Base-by-base conservation (phyloP, 2,113 vertebrate genomes). In the Dicentrarchus labrax region DNA sequence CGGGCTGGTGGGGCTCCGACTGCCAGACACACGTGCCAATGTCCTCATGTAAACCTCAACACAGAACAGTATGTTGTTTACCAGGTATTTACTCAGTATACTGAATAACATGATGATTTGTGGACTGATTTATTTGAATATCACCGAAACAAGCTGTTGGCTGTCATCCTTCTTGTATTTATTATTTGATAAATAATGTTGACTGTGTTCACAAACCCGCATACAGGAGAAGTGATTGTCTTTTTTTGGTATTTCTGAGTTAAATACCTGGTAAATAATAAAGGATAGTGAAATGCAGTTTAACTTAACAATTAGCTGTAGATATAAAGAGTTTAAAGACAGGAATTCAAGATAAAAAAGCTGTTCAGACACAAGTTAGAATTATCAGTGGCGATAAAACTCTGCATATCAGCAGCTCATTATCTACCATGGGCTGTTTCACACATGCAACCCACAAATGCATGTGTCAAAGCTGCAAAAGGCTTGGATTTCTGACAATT, bases 21-120 rank as follows among this genome's bases (percentile, higher is more conserved):
- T 99, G 88, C 98, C 98, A 5, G 98, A 98, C 94, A 98, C 98
- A 59, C 96, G 97, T 79, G 96, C 96, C 92, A 97, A 98, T 80
- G 97, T 98, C 92, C 96, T 99, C 84, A 98, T 99, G 97, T 98
- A 94, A 97, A 90, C 8, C 65, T 53, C 50, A 36, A 50, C 72
- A 12, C 45, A 36, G 59, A 74, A 12, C 70, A 66, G 38, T 10
- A 0, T 68, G 73, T 66, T 78, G 72, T 89, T 84, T 76, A 89
- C 88, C 85, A 85, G 88, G 91, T 86, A 43, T 92, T 88, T 72
- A 69, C 92, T 90, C 86, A 50, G 70, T n/a, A 17, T 21, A 11
- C 43, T 4, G 69, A 82, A 75, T 56, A 73, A 66, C 30, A 21
- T 50, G 8, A 45, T 54, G 30, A 60, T 16, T 76, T 8, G 51